Evolutionary conservation across 1,140 invertebrate species (phyloP), one percentile per base, ranked within the genome.

Genomic region (Danaus plexippus): DNA sequence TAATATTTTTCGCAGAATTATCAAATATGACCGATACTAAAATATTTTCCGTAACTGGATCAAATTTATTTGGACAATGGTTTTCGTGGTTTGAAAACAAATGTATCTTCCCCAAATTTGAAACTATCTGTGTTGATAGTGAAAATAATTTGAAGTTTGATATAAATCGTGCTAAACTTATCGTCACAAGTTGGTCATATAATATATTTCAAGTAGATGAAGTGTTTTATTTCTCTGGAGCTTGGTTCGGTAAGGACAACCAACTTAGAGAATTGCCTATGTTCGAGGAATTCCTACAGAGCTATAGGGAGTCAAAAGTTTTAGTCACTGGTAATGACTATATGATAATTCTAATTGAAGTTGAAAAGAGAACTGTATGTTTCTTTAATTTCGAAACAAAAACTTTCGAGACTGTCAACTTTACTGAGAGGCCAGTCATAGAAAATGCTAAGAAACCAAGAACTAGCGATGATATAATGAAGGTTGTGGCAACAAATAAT

Each of bases 1-100:
- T 32, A 32, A 32, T 32, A 32, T 32, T 32, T 7, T 32, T 32
- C 22, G 7, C 0, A 32, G 7, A 32, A 32, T 32, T 32, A 6
- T 32, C 22, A 32, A 32, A 32, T 32, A 32, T 32, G 22, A 32
- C 22, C 22, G 22, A 32, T 32, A 32, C 0, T 12, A 58, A 22
- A 47, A 71, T 73, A 67, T 73, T 73, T 55, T 58, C 60, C 57
- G 69, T 79, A 18, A 51, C 79, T 9, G 83, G 83, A 9, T 61
- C 72, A 10, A 85, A 86, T 70, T 61, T 86, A 57, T 83, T 80
- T 59, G 71, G 71, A 9, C 80, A 86, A 44, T 86, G 83, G 83
- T 68, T 73, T 45, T 50, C 42, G n/a, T 52, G 10, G 18, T 47
- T 50, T 40, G 48, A 57, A 7, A 53, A 70, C 15, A 59, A 69